Evolutionary conservation across 2,797 vertebrate species (phyloP).

Genomic region (Gorsachius magnificus): DNA sequence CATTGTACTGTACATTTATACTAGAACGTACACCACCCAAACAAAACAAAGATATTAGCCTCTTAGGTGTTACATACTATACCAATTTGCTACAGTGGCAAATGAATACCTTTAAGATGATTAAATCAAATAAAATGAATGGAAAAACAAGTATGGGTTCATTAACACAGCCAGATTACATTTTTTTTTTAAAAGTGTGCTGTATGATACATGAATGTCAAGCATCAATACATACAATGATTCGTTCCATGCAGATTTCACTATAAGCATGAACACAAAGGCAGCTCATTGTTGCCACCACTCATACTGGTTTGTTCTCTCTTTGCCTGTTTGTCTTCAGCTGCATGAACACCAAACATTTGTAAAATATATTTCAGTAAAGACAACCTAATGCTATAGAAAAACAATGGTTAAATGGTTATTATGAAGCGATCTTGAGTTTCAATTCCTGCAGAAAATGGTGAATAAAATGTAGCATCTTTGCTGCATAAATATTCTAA

Average conservation of each 20-base stretch:
- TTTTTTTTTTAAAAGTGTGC: not conserved
- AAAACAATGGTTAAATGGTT: not conserved
- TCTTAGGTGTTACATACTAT: not conserved
- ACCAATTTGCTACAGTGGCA: not conserved
- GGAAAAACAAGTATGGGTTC: not conserved
- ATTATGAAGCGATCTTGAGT: not conserved
- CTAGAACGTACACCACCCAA: not conserved
- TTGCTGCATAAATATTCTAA: not conserved
- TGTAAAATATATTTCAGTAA: not conserved
- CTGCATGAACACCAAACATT: not conserved
- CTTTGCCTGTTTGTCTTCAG: not conserved
- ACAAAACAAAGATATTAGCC: not conserved
- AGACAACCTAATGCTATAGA: not conserved
- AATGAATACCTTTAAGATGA: not conserved
- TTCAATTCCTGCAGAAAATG: not conserved
- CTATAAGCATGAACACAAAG: not conserved
- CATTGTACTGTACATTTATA: not conserved
- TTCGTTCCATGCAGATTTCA: not conserved
- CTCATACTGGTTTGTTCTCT: not conserved
- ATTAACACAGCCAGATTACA: not conserved
- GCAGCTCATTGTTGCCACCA: not conserved
- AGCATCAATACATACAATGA: not conserved
- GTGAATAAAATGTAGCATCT: not conserved
- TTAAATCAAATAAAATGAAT: conserved; percentile 7
- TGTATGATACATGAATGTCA: not conserved